Conservation (phyloP, 30 jellyfish, hydroid and myxozoan species). For the Cassiopea xamachana region DNA sequence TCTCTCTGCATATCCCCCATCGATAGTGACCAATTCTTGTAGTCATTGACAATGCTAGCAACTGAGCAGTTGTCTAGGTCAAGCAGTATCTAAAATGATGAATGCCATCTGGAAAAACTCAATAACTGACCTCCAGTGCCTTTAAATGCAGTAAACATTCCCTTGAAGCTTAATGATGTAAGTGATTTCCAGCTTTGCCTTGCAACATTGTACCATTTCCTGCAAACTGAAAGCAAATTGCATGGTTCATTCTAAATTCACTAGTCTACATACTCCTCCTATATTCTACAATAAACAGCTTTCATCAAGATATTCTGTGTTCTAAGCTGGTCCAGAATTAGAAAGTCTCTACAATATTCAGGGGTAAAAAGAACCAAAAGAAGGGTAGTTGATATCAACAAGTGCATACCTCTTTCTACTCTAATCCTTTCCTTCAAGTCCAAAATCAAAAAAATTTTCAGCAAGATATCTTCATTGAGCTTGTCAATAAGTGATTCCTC, state of each 20-base stretch:
- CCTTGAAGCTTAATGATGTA: constrained; percentile 57
- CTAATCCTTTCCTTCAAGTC: constrained; percentile 57
- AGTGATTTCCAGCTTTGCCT: constrained; percentile 66
- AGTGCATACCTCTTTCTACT: constrained; percentile 68
- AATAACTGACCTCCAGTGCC: constrained; percentile 32
- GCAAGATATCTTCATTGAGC: constrained; percentile 67
- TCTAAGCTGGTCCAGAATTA: no score
- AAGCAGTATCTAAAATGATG: background rate
- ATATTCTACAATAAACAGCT: no score
- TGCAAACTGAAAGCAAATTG: constrained; percentile 61
- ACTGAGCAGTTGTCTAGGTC: no score
- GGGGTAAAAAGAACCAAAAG: background rate
- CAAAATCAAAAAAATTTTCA: constrained; percentile 55
- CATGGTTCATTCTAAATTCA: background rate
- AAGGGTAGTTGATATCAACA: background rate
- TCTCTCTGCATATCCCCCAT: no score
- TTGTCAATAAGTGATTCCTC: constrained; percentile 16
- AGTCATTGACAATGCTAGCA: no score
- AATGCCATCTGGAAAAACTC: background rate
- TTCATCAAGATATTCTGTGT: no score
- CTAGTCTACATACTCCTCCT: no score
- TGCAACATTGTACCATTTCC: constrained; percentile 70
- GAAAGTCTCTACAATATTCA: no score
- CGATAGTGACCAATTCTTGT: no score
- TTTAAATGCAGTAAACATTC: constrained; percentile 55